Evolutionary conservation across 2,797 vertebrate species (phyloP).

Genomic region (Clarias laeviceps): DNA sequence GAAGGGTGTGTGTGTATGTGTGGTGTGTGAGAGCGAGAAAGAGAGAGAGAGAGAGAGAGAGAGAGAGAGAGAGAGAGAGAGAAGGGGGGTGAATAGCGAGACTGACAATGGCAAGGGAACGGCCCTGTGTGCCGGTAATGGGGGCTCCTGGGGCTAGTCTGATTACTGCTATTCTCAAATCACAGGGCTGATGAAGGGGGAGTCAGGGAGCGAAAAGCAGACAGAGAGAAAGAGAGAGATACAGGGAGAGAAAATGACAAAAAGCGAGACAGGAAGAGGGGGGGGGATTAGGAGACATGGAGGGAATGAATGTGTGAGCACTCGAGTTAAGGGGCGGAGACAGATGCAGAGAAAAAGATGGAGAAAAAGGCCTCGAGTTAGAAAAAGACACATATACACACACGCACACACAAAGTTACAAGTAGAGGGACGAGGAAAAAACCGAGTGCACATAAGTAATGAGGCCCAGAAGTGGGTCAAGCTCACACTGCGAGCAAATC

Average conservation of each 20-base stretch:
- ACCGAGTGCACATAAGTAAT: constrained; percentile 25
- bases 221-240: constrained; percentile 5
- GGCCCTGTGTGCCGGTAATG: constrained; percentile 52
- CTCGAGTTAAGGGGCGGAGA: constrained; percentile 10
- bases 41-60: no score
- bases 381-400: constrained; percentile 4
- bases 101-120: constrained; percentile 56
- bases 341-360: constrained; percentile 14
- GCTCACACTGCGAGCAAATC: constrained; percentile 34
- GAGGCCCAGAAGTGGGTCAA: constrained; percentile 42
- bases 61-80: no score
- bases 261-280: background rate
- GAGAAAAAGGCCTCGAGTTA: constrained; percentile 7
- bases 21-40: background rate
- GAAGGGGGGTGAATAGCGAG: constrained; percentile 22
- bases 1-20: constrained; percentile 24
- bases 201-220: constrained; percentile 11
- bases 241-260: constrained; percentile 48
- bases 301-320: constrained; percentile 27
- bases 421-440: constrained; percentile 17
- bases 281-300: constrained; percentile 10
- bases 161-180: constrained; percentile 83
- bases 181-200: constrained; percentile 75
- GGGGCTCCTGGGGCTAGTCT: constrained; percentile 74
- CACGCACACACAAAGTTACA: background rate